Percentiles rank a stretch among this genome's conserved stretches.
Evolutionary conservation across 2,888 invertebrate genomes (phyloP).

Genomic region (Fissipunctia ypsillon): DNA sequence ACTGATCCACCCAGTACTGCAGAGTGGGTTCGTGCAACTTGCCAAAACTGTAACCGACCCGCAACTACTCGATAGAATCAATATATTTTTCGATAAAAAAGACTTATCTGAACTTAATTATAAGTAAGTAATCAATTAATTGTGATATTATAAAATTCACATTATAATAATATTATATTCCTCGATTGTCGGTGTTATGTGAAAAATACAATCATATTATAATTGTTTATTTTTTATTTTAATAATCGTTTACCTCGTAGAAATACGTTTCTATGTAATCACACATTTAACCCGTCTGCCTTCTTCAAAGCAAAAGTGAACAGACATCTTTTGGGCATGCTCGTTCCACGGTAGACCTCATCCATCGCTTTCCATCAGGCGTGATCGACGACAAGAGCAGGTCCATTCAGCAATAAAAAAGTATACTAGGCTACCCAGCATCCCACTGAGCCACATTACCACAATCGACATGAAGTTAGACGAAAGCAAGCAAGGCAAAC

Average conservation of each 20-base stretch:
- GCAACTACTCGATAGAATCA: slow-evolving; percentile 88
- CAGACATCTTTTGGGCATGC: too few species aligned
- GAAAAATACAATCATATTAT: slow-evolving; percentile 83
- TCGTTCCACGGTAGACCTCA: too few species aligned
- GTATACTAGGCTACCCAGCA: too few species aligned
- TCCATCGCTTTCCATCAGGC: too few species aligned
- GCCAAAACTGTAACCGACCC: slow-evolving; percentile 87
- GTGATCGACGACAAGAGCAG: too few species aligned
- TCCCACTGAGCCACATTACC: too few species aligned
- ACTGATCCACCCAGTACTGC: slow-evolving; percentile 85
- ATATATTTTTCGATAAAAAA: slow-evolving; percentile 89
- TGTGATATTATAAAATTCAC: slow-evolving; percentile 80
- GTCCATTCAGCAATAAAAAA: too few species aligned
- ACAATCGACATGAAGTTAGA: too few species aligned
- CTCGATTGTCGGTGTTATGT: slow-evolving; percentile 83
- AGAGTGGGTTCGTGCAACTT: slow-evolving; percentile 84
- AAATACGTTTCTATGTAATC: background rate
- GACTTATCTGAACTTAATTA: slow-evolving; percentile 85
- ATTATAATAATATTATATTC: slow-evolving; percentile 81
- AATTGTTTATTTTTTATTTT: slow-evolving; percentile 62
- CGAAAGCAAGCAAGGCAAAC: too few species aligned
- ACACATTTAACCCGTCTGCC: too few species aligned
- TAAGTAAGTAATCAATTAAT: slow-evolving; percentile 86
- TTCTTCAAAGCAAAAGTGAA: too few species aligned
- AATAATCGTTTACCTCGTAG: background rate